These are phyloP conservation scores for Caenorhabditis angaria DNA, from an alignment of 2,888 invertebrate species.

Conservation along the genomic window DNA sequence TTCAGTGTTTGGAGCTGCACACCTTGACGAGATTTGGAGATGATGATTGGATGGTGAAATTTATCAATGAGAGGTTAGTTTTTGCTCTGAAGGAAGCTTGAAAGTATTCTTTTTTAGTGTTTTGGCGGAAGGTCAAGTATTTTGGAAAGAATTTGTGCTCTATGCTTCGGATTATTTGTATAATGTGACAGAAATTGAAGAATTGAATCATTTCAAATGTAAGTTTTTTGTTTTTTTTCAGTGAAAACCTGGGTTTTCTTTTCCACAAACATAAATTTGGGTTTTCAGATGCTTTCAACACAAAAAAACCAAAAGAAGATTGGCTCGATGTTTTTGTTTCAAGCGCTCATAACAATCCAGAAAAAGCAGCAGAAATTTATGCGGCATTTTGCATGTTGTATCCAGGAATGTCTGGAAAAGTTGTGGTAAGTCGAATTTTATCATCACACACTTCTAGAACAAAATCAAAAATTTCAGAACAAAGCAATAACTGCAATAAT, in stretches of 20 bases:
- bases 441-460: not conserved
- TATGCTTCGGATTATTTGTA: not conserved
- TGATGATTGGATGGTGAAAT: not conserved
- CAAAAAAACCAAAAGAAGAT: not conserved
- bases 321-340: not conserved
- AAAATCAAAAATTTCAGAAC: not conserved
- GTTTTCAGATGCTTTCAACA: constrained; percentile 1
- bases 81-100: not conserved
- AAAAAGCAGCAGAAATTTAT: constrained; percentile 1
- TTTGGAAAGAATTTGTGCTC: not conserved
- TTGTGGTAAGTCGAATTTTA: constrained; percentile 2
- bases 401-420: not conserved
- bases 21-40: not conserved
- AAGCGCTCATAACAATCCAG: not conserved
- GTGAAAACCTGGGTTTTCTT: not conserved
- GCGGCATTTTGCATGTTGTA: not conserved
- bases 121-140: not conserved
- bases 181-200: not conserved
- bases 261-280: not conserved
- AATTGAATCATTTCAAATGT: not conserved
- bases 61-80: not conserved
- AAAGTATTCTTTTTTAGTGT: not conserved
- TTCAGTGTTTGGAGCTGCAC: constrained; percentile 2
- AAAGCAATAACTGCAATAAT: not conserved
- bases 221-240: not conserved